Evolutionary conservation across 2,113 vertebrate genomes (phyloP).

Genomic region (Psettodes erumei): DNA sequence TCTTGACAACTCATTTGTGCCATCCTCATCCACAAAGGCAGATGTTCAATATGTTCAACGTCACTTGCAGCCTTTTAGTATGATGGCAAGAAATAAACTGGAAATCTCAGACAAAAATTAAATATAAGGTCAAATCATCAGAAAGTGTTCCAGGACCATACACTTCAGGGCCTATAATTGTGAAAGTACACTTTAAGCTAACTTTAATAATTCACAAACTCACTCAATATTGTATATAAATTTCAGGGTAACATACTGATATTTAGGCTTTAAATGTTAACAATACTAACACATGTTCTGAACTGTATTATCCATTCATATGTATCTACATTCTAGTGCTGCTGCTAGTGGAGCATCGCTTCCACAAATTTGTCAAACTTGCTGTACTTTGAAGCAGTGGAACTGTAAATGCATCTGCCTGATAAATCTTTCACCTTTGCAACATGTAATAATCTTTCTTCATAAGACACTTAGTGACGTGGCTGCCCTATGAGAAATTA

Average conservation of each 20-base stretch:
- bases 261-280: too few relatives aligned
- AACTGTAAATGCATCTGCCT: background rate
- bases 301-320: background rate
- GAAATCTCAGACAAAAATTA: background rate
- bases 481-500: background rate
- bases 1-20: slow-evolving; percentile 58
- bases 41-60: background rate
- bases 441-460: background rate
- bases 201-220: background rate
- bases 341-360: background rate
- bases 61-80: slow-evolving; percentile 5
- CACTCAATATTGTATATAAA: too few relatives aligned
- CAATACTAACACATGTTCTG: background rate
- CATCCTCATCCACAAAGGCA: slow-evolving; percentile 25
- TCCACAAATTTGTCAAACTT: background rate
- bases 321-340: background rate
- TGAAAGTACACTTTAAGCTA: background rate
- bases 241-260: background rate
- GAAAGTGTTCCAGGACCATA: background rate
- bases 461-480: background rate
- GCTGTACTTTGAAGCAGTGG: background rate
- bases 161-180: background rate
- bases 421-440: slow-evolving; percentile 2
- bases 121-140: background rate
- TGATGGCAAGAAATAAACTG: slow-evolving; percentile 8